Evolutionary conservation across 2,113 vertebrate genomes (phyloP).

Genomic region (Desmodus rotundus): DNA sequence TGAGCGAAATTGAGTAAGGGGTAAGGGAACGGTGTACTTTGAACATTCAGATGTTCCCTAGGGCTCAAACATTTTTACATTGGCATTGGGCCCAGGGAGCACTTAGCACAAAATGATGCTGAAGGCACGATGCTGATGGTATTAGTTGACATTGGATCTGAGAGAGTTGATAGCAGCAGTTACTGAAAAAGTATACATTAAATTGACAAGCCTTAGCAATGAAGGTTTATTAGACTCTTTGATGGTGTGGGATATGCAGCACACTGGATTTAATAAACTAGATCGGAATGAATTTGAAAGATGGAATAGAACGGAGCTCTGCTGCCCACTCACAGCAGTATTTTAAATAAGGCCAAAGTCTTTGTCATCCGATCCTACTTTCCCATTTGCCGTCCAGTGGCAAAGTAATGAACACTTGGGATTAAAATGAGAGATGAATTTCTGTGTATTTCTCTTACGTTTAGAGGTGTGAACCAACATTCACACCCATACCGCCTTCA

Average conservation of each 20-base stretch:
- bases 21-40: background rate
- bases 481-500: background rate
- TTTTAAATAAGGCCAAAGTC: background rate
- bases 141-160: background rate
- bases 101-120: background rate
- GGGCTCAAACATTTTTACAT: background rate
- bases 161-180: background rate
- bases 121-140: background rate
- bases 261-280: background rate
- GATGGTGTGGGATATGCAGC: background rate
- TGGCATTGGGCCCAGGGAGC: background rate
- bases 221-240: background rate
- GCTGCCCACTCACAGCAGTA: background rate
- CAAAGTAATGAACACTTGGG: background rate
- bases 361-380: background rate
- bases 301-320: background rate
- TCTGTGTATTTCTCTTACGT: background rate
- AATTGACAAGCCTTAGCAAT: background rate
- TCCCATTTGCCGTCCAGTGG: background rate
- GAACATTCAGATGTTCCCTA: background rate
- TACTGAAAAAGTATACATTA: background rate
- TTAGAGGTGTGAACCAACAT: background rate
- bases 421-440: background rate
- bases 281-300: background rate
- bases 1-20: background rate